These are phyloP conservation scores for Nudaria mundana DNA, from an alignment of 2,888 invertebrate genomes.

Conservation along the genomic window DNA sequence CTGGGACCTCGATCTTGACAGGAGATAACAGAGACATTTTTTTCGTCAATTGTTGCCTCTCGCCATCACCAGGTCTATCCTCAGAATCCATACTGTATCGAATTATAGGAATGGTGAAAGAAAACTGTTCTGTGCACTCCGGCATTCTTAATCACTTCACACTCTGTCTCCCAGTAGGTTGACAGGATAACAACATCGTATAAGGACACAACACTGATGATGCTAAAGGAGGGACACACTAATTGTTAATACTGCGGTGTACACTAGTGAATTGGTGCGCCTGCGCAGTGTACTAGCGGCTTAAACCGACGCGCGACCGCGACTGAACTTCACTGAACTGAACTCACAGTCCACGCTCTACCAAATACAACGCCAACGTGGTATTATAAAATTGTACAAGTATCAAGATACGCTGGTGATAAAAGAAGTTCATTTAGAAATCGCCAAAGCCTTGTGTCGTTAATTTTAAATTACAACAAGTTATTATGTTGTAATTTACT, in stretches of 20 bases:
- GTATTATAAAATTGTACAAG: conserved; percentile 13
- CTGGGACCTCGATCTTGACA: conserved; percentile 73
- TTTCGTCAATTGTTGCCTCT: conserved; percentile 61
- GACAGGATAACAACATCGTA: conserved; percentile 47
- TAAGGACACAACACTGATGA: too few relatives aligned
- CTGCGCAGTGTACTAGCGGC: conserved; percentile 18
- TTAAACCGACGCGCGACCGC: conserved; percentile 30
- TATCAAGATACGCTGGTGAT: conserved; percentile 38
- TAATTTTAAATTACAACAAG: conserved; percentile 29
- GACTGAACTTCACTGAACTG: conserved; percentile 31
- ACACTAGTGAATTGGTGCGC: conserved; percentile 30
- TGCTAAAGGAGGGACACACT: conserved; percentile 20
- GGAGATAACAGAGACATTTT: conserved; percentile 71
- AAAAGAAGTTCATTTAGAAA: conserved; percentile 40
- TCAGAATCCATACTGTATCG: conserved; percentile 76
- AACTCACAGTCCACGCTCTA: conserved; percentile 17
- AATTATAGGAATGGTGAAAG: conserved; percentile 72
- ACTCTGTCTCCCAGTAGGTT: conserved; percentile 18
- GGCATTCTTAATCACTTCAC: conserved; percentile 70
- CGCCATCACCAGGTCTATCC: conserved; percentile 46
- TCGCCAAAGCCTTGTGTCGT: conserved; percentile 36
- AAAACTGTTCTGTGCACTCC: conserved; percentile 71
- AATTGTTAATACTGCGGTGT: conserved; percentile 16
- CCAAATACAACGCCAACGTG: conserved; percentile 25
- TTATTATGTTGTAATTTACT: conserved; percentile 31